phyloP scores from a whole-genome alignment of 2,113 vertebrate genomes.

The Mesoclemmys tuberculata region DNA sequence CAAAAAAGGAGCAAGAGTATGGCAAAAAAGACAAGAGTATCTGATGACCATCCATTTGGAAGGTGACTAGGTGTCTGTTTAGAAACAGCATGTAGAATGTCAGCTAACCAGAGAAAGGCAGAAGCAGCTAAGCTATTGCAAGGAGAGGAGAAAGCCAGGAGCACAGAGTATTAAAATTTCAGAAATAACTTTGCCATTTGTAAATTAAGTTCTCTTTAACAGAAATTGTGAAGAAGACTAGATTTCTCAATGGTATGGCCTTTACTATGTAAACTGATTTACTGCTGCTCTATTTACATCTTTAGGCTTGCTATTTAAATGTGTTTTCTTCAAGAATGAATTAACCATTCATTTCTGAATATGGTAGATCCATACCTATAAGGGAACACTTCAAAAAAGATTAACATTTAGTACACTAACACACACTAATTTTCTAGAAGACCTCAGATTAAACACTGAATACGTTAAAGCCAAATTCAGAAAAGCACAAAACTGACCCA shows the following conservation, averaged over 20 bases:
- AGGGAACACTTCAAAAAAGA: background rate
- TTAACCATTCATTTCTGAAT: background rate
- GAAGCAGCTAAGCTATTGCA: background rate
- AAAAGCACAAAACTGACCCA: background rate
- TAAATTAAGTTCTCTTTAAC: background rate
- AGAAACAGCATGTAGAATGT: background rate
- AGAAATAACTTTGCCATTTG: background rate
- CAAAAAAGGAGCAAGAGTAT: background rate
- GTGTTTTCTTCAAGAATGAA: background rate
- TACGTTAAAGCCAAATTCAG: background rate
- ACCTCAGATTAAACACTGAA: background rate
- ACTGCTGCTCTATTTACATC: background rate
- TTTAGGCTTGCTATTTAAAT: background rate
- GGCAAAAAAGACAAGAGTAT: background rate
- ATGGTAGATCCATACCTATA: background rate
- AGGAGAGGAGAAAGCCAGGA: background rate
- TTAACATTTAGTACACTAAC: background rate
- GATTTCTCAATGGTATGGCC: background rate
- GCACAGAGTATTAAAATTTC: background rate
- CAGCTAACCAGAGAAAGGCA: background rate
- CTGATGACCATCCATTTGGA: background rate
- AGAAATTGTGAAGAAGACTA: background rate
- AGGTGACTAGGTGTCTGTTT: background rate
- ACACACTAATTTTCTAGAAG: background rate
- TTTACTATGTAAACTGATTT: background rate